Evolutionary conservation across 2,113 vertebrate genomes (phyloP).

Genomic region (Sitta europaea): DNA sequence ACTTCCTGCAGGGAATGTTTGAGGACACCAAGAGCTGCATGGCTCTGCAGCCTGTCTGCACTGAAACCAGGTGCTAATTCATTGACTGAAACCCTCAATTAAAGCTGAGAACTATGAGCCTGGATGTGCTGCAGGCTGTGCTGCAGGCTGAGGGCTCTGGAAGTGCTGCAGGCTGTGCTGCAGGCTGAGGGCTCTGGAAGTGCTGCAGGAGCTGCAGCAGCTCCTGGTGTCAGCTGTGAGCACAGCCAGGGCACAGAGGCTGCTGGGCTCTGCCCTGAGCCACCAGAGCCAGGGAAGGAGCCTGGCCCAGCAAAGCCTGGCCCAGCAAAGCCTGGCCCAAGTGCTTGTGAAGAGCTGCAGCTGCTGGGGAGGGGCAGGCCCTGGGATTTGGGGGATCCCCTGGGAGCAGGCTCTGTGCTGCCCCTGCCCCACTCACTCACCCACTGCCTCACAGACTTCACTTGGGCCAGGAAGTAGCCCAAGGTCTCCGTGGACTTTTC

Average conservation of each 20-base stretch:
- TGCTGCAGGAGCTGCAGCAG: too few species aligned
- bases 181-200: too few species aligned
- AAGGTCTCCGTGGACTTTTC: slow-evolving; percentile 47
- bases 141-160: too few species aligned
- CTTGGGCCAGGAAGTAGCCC: slow-evolving; percentile 63
- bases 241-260: too few species aligned
- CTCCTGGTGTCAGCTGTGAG: too few species aligned
- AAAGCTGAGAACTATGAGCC: too few species aligned
- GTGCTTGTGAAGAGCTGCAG: neutral
- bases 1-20: neutral
- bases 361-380: neutral
- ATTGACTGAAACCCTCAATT: neutral
- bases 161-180: too few species aligned
- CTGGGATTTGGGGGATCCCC: neutral
- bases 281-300: too few species aligned
- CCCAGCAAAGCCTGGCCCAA: neutral
- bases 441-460: slow-evolving; percentile 64
- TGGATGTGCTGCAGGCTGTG: too few species aligned
- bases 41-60: neutral
- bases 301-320: neutral
- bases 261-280: neutral
- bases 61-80: neutral
- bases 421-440: slow-evolving; percentile 72
- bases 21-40: fast-evolving
- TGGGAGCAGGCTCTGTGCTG: neutral